Evolutionary conservation across 2,888 invertebrate genomes (phyloP).

Genomic region (Leptinotarsa juncta): DNA sequence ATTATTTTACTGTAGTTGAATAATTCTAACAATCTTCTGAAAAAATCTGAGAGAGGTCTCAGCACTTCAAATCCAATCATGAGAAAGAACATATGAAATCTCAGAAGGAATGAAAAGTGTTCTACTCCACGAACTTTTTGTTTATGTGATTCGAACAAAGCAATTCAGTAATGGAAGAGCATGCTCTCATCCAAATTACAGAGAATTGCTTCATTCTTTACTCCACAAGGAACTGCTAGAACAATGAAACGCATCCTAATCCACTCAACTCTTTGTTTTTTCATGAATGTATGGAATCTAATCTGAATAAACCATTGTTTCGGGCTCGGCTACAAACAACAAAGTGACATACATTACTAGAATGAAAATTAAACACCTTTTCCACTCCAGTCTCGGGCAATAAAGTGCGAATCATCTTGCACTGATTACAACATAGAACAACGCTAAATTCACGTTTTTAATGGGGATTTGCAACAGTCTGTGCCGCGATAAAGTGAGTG

Average conservation of each 20-base stretch:
- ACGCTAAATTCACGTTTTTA: conserved; percentile 32
- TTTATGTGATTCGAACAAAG: not conserved
- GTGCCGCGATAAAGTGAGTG: conserved; percentile 25
- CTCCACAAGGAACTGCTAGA: not conserved
- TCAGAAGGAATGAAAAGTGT: not conserved
- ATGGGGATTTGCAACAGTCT: conserved; percentile 34
- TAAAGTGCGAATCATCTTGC: conserved; percentile 38
- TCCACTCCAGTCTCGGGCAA: conserved; percentile 24
- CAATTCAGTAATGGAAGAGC: conserved; percentile 15
- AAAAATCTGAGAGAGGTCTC: too few species aligned
- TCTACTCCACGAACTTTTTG: not conserved
- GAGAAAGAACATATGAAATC: not conserved
- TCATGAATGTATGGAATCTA: conserved; percentile 27
- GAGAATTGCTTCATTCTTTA: not conserved
- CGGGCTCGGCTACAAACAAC: conserved; percentile 28
- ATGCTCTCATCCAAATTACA: not conserved
- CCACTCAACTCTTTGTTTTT: conserved; percentile 16
- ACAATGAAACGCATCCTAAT: conserved; percentile 13
- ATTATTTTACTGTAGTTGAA: too few species aligned
- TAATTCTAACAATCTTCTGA: too few species aligned
- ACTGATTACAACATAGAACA: conserved; percentile 37
- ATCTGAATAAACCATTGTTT: conserved; percentile 32
- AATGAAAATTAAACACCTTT: conserved; percentile 35
- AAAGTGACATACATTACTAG: conserved; percentile 32
- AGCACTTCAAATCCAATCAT: not conserved